Conservation (phyloP, 1,140 invertebrate genomes). For the Heliconius melpomene region DNA sequence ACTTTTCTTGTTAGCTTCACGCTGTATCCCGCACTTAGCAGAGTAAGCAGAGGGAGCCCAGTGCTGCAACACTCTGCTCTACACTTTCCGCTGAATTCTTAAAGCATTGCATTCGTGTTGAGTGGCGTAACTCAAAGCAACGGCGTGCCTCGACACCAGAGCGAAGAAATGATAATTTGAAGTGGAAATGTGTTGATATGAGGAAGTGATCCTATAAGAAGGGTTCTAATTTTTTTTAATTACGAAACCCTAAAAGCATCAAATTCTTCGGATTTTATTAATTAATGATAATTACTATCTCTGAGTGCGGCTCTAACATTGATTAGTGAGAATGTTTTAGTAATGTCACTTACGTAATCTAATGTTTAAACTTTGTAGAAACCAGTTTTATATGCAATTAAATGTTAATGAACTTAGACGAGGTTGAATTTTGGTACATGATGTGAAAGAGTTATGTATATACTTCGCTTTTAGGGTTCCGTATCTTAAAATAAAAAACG, state of each 20-base stretch:
- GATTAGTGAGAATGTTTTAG: background rate
- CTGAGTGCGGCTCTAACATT: background rate
- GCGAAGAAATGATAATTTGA: too few species aligned
- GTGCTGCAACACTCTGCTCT: background rate
- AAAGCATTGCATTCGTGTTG: background rate
- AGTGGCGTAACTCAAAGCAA: too few species aligned
- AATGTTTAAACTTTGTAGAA: background rate
- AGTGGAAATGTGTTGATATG: too few species aligned
- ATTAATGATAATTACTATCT: background rate
- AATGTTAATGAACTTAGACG: constrained; percentile 8
- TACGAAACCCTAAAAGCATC: too few species aligned
- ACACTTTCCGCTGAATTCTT: background rate
- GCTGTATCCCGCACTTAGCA: background rate
- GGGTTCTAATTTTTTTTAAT: too few species aligned
- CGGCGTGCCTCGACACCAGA: too few species aligned
- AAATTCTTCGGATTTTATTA: background rate
- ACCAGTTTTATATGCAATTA: constrained; percentile 8
- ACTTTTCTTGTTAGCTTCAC: background rate
- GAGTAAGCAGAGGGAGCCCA: background rate
- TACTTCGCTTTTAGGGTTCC: too few species aligned
- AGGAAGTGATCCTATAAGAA: too few species aligned
- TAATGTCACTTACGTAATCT: background rate
- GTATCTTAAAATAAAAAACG: too few species aligned
- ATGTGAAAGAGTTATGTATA: too few species aligned
- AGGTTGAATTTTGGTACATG: background rate